Conservation (phyloP, 1,140 invertebrate genomes). For the Drosophila littoralis region DNA sequence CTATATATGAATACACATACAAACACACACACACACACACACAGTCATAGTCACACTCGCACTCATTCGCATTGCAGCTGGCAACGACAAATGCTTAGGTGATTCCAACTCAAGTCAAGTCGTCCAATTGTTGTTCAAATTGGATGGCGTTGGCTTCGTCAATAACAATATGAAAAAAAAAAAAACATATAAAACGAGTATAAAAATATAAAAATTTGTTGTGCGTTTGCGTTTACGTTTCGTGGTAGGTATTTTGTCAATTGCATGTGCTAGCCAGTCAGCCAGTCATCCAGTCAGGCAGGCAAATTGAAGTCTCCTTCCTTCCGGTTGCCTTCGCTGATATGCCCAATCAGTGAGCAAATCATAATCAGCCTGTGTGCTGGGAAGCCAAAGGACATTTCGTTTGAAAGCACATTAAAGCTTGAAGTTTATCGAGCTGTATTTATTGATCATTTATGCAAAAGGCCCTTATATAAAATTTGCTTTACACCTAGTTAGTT, state of each 20-base stretch:
- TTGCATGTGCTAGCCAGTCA: constrained; percentile 31
- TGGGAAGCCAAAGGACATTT: background rate
- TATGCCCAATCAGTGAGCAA: constrained; percentile 41
- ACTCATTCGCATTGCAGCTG: constrained; percentile 9
- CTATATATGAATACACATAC: constrained; percentile 27
- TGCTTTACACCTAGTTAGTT: no score
- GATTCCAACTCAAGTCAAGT: constrained; percentile 40
- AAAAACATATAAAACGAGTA: constrained; percentile 4
- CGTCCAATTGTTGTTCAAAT: constrained; percentile 50
- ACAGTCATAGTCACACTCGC: background rate
- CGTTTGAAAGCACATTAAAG: background rate
- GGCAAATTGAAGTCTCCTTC: constrained; percentile 43
- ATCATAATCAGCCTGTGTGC: constrained; percentile 46
- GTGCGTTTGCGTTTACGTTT: constrained; percentile 12
- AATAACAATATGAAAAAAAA: constrained; percentile 38
- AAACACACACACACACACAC: constrained; percentile 12
- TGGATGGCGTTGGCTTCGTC: constrained; percentile 36
- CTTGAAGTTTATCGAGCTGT: no score
- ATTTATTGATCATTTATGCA: no score
- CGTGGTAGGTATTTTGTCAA: constrained; percentile 38
- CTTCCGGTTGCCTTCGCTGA: constrained; percentile 51
- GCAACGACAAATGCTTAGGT: constrained; percentile 4
- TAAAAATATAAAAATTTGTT: constrained; percentile 16
- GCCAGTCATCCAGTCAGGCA: constrained; percentile 10
- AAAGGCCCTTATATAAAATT: no score